Base-by-base conservation (phyloP, 1,140 invertebrate species). In the Lordiphosa mommai region DNA sequence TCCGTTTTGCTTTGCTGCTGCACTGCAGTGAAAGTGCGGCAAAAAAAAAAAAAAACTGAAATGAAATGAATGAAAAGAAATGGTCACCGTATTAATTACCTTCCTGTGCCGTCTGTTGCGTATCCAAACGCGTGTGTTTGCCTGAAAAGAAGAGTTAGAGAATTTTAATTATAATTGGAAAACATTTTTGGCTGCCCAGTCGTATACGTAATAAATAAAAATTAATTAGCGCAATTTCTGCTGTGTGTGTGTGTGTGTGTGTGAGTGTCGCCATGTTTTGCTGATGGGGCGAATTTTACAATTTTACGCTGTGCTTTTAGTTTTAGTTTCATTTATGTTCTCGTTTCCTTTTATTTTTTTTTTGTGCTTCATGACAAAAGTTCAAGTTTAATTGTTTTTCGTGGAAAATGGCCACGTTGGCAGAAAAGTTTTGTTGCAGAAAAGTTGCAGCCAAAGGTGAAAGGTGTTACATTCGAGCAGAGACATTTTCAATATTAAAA, bases 331-430 rank as follows among this genome's bases (percentile, higher is more conserved):
- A 44, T 53, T 59, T 72, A 67, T 67, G 40, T 43, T 44, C 27
- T 17, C 30, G 3, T 58, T 58, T 41, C 27, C 10, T 7, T 27
- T 6, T 40, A 34, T 14, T 40, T 44, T 44, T 23, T 49, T 57
- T 49, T 41, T 33, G 60, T 61, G 63, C 34, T 69, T 43, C 50
- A 44, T 84, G 72, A 84, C 79, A 84, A 84, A 84, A 84, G 72
- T 85, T 84, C 68, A 84, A 84, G 68, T 84, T 77, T 85, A 84
- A 84, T 84, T 84, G 77, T 84, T 84, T 82, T 68, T 53, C 43
- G 14, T 29, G 23, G 50, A 34, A 66, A 70, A 61, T 69, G 69
- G 58, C 77, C 61, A 56, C 61, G 77, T 59, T 84, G 53, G 61
- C 76, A 58, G 6, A 23, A 23, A 23, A 23, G 33, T 67, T 84